Evolutionary conservation across 2,113 vertebrate species (phyloP).

Genomic region (Pluvialis apricaria): DNA sequence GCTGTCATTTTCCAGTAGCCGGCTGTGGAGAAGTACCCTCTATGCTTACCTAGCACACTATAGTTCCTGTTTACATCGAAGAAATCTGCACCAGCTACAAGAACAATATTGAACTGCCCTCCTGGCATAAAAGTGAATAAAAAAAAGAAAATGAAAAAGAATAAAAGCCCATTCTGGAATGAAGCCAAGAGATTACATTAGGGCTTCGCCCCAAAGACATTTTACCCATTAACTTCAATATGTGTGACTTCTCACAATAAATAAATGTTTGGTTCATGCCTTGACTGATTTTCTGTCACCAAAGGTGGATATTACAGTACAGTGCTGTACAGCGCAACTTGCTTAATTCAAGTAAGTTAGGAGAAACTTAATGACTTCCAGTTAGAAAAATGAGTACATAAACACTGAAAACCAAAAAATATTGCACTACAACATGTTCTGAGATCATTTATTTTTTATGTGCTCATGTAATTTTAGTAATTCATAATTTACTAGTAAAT

Average conservation of each 20-base stretch:
- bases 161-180: background rate
- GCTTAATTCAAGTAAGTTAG: background rate
- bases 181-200: background rate
- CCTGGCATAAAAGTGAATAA: background rate
- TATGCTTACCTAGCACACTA: background rate
- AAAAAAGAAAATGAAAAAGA: too few species aligned
- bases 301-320: background rate
- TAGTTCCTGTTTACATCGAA: background rate
- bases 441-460: background rate
- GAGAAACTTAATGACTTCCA: background rate
- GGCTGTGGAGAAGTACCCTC: background rate
- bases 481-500: background rate
- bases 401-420: background rate
- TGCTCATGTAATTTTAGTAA: background rate
- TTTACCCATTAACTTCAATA: background rate
- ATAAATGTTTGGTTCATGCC: background rate
- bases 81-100: background rate
- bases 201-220: background rate
- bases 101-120: background rate
- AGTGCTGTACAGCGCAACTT: background rate
- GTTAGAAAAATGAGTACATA: background rate
- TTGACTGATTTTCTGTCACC: background rate
- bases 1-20: conserved; percentile 18
- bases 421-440: background rate
- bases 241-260: background rate